Evolutionary conservation across 1,140 invertebrate species (phyloP), one percentile per base, ranked within the genome.

Genomic region (Cydia amplana): DNA sequence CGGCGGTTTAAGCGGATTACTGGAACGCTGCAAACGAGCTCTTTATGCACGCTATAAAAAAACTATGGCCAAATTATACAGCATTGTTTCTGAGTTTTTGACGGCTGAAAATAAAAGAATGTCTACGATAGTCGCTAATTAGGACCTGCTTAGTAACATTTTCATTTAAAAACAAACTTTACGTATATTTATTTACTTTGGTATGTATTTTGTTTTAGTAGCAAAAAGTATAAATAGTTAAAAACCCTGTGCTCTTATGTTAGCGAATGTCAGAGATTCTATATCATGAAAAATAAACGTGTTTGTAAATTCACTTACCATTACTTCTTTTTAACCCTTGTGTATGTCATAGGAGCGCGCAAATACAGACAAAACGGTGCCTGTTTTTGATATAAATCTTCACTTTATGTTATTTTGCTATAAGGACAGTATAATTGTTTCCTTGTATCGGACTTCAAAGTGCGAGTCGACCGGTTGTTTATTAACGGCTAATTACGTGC

Each of bases 1-100:
- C 28, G 64, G 64, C 23, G 64, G 64, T 67, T 64, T 32, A 67
- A 67, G 64, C 64, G 64, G 23, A 67, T 67, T 32, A 67, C 23
- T n/a, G 10, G 28, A 67, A 67, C 64, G 14, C 16, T n/a, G 49
- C 64, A n/a, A 67, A 67, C 64, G 25, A 32, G 28, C 64, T 28
- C 64, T 67, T 67, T 28, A 67, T 32, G 64, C 64, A 32, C 14
- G 28, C 64, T 32, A 32, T 32, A 67, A 67, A 67, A 64, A 67
- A 51, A 51, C 49, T 51, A 51, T 18, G n/a, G 49, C 49, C 49
- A 51, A 51, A 51, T 51, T 51, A 51, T 51, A 51, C 49, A 51
- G 49, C 49, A 51, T 51, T 51, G 49, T 51, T 18, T 12, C 18
- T 7, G 12, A 51, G 49, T 51, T 51, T 51, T 51, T 51, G 49